Evolutionary conservation across 2,113 vertebrate genomes (phyloP).

Genomic region (Dryoscopus gambensis): DNA sequence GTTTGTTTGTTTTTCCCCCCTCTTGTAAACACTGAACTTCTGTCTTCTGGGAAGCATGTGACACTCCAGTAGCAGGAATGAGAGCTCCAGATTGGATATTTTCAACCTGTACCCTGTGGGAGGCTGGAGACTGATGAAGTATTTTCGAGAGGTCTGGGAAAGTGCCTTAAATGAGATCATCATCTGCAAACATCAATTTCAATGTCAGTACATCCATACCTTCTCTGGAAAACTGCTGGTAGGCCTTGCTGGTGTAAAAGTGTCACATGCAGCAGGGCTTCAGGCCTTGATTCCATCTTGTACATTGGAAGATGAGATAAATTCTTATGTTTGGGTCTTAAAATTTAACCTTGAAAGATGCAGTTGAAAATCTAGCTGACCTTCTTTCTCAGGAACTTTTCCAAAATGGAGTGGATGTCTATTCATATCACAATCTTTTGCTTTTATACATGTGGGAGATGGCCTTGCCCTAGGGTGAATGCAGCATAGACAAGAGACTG

Average conservation of each 20-base stretch:
- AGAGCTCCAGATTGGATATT: not conserved
- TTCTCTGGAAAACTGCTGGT: not conserved
- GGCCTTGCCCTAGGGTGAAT: not conserved
- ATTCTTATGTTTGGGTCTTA: not conserved
- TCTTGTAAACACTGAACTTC: not conserved
- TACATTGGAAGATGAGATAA: not conserved
- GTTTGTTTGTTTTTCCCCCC: too few species aligned
- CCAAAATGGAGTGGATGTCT: not conserved
- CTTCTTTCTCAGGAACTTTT: not conserved
- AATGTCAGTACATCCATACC: not conserved
- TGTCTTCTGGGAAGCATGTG: not conserved
- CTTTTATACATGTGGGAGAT: not conserved
- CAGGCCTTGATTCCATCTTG: not conserved
- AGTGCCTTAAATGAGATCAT: not conserved
- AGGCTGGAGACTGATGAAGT: not conserved
- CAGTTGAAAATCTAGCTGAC: not conserved
- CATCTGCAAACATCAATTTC: not conserved
- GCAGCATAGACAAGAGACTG: not conserved
- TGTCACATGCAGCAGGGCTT: fast-evolving
- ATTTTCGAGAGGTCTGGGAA: not conserved
- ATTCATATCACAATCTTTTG: not conserved
- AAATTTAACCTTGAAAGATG: not conserved
- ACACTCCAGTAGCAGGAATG: not conserved
- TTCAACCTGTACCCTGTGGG: not conserved
- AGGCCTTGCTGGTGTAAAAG: not conserved